Evolutionary conservation across 2,113 vertebrate genomes (phyloP).

Genomic region (Paedocypris sp.): DNA sequence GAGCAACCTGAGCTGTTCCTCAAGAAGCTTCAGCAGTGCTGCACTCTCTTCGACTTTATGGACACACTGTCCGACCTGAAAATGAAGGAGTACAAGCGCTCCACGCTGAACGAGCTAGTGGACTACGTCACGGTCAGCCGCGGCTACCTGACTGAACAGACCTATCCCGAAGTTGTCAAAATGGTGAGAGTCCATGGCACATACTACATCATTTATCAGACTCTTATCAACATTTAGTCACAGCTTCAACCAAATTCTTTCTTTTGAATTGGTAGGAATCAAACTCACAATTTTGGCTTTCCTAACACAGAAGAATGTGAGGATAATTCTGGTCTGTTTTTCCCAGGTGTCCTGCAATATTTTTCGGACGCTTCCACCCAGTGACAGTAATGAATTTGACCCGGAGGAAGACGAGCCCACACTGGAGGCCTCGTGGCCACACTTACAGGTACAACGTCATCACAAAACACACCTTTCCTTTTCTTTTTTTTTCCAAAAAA

Average conservation of each 20-base stretch:
- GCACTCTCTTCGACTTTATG: conserved; percentile 99
- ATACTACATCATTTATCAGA: background rate
- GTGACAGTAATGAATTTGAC: conserved; percentile 98
- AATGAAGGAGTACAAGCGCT: conserved; percentile 99
- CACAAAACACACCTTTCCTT: too few relatives aligned
- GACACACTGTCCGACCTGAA: conserved; percentile 99
- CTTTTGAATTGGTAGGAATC: too few relatives aligned
- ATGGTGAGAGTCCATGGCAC: conserved; percentile 71
- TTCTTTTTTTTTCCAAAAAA: too few relatives aligned
- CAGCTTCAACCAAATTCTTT: too few relatives aligned
- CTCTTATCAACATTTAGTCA: too few relatives aligned
- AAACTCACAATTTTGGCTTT: too few relatives aligned
- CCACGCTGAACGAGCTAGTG: conserved; percentile 98
- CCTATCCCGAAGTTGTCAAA: conserved; percentile 98
- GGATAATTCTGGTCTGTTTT: too few relatives aligned
- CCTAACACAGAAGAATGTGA: too few relatives aligned
- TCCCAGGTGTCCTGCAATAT: conserved; percentile 94
- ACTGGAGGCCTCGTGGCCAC: conserved; percentile 96
- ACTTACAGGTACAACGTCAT: conserved; percentile 76
- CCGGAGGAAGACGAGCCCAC: conserved; percentile 98
- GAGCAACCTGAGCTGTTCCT: conserved; percentile 99
- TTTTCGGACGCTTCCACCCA: conserved; percentile 97
- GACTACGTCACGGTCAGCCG: conserved; percentile 98
- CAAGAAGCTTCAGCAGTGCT: conserved; percentile 99
- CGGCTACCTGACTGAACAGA: conserved; percentile 98